Evolutionary conservation across 1,140 invertebrate genomes (phyloP).

Genomic region (Drosophila simulans): DNA sequence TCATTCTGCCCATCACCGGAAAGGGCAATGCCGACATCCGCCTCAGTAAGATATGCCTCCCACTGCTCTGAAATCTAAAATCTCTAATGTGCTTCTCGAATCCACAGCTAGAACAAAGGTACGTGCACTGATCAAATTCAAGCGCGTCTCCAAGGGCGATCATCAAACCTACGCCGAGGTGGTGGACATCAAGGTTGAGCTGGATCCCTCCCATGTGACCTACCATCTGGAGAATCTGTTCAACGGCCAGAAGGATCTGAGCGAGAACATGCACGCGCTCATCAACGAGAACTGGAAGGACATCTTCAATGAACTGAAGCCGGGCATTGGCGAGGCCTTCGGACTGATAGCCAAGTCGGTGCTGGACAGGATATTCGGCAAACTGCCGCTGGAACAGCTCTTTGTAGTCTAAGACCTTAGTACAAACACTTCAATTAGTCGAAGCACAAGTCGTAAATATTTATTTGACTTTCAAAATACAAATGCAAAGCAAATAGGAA

Average conservation of each 20-base stretch:
- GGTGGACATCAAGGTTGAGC: constrained; percentile 21
- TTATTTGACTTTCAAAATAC: constrained; percentile 22
- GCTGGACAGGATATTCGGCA: constrained; percentile 84
- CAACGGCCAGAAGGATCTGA: constrained; percentile 84
- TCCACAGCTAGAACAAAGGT: constrained; percentile 37
- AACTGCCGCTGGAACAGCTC: constrained; percentile 85
- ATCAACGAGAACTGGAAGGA: constrained; percentile 85
- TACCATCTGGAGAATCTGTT: constrained; percentile 83
- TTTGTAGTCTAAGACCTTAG: constrained; percentile 57
- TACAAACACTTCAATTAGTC: not conserved
- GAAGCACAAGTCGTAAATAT: constrained; percentile 4
- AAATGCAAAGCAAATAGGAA: constrained; percentile 9
- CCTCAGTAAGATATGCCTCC: constrained; percentile 36
- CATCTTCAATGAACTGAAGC: constrained; percentile 84
- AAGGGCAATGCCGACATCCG: constrained; percentile 77
- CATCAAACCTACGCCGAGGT: constrained; percentile 51
- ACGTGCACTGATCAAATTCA: constrained; percentile 34
- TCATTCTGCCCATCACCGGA: constrained; percentile 86
- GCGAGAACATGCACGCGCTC: constrained; percentile 78
- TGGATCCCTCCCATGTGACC: constrained; percentile 52
- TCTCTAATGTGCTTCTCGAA: not conserved
- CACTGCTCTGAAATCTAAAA: not conserved
- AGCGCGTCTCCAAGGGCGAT: constrained; percentile 36
- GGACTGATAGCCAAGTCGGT: constrained; percentile 84
- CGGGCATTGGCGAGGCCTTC: constrained; percentile 85